Base-by-base conservation (phyloP, 2,888 invertebrate genomes). In the Embidobia sp. region DNA sequence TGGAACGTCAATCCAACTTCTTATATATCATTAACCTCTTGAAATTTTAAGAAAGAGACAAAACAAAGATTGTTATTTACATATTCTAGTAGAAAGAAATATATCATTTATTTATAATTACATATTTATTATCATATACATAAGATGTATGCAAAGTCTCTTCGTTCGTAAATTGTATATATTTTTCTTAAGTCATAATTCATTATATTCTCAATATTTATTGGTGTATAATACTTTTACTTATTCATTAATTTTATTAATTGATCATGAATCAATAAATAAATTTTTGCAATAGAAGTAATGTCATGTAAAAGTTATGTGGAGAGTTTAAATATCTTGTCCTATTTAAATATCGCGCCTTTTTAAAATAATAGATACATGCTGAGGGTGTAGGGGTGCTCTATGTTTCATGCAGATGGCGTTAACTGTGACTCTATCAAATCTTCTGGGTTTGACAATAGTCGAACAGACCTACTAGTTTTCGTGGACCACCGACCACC, bases 321-420 rank as follows among this genome's bases (percentile, higher is more conserved):
- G n/a, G n/a, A n/a, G n/a, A n/a, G n/a, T n/a, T n/a, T n/a, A n/a
- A n/a, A n/a, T n/a, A n/a, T n/a, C n/a, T n/a, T n/a, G n/a, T n/a
- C n/a, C 22, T 4, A 22, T 22, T 22, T 22, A 22, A 22, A 6
- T 19, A 11, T 26, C 44, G 26, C 26, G 26, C 13, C 15, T 8
- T 7, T 8, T 11, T 3, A 26, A 19, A 48, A 27, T 11, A 63
- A 22, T 2, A n/a, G n/a, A n/a, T n/a, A n/a, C 8, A 10, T 7
- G 13, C 16, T n/a, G 29, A 51, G 13, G 29, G 80, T 78, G 77
- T 80, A 57, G 78, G 81, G 85, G 85, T 86, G 80, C 82, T 80
- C 67, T 79, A 79, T 83, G 83, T 83, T 78, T 59, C 85, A 77
- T 78, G 84, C 82, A 89, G 89, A 88, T 89, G 88, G 88, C 88